Evolutionary conservation across 1,140 invertebrate genomes (phyloP).

Genomic region (Ptiloglossa arizonensis): DNA sequence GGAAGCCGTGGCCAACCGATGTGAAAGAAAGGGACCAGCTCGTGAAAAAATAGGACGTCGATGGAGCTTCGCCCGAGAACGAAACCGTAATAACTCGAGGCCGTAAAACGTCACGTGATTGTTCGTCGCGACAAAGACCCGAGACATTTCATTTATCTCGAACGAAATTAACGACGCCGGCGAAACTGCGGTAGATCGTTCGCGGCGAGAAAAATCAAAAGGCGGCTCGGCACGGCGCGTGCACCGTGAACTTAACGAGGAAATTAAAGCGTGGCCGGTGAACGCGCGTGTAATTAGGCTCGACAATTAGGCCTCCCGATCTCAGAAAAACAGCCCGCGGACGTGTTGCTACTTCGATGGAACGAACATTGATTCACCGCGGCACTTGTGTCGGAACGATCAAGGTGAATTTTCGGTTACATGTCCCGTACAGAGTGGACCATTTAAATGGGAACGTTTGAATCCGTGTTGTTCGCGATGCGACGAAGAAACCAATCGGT

Average conservation of each 20-base stretch:
- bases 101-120: constrained; percentile 56
- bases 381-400: no score
- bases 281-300: constrained; percentile 13
- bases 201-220: not conserved
- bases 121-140: not conserved
- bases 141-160: constrained; percentile 54
- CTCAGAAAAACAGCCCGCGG: not conserved
- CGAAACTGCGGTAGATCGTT: not conserved
- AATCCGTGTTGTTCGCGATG: no score
- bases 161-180: constrained; percentile 45
- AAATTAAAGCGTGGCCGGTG: constrained; percentile 13
- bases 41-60: constrained; percentile 36
- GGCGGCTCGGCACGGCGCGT: no score
- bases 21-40: no score
- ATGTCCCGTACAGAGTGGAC: no score
- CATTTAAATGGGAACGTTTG: no score
- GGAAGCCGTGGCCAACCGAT: constrained; percentile 11
- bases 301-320: not conserved
- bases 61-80: constrained; percentile 10
- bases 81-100: constrained; percentile 42
- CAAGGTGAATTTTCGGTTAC: no score
- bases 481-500: no score
- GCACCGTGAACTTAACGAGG: constrained; percentile 3
- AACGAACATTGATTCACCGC: not conserved
- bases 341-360: not conserved